Evolutionary conservation across 2,888 invertebrate species (phyloP).

Genomic region (Crioceris asparagi): DNA sequence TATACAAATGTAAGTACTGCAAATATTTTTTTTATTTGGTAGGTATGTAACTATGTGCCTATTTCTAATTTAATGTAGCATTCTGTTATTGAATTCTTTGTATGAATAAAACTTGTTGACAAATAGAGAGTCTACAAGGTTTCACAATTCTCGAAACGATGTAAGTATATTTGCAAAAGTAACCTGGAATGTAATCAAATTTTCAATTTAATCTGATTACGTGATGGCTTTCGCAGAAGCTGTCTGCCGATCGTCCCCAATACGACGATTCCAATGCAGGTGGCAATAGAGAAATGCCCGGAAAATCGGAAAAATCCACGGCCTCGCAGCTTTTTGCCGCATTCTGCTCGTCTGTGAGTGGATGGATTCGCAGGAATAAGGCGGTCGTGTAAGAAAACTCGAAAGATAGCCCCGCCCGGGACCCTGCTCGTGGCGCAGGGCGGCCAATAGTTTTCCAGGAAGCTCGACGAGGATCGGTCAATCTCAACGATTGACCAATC

Average conservation of each 20-base stretch:
- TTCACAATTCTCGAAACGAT: too few relatives aligned
- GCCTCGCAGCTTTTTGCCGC: constrained; percentile 24
- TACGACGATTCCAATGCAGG: constrained; percentile 20
- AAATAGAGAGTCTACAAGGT: too few relatives aligned
- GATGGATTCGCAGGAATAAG: constrained; percentile 34
- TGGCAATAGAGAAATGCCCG: constrained; percentile 12
- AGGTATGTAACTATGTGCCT: too few relatives aligned
- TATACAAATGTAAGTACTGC: too few relatives aligned
- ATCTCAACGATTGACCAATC: constrained; percentile 34
- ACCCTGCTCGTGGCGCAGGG: constrained; percentile 25
- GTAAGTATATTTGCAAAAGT: too few relatives aligned
- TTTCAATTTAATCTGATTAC: constrained; percentile 13
- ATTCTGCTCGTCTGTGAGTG: constrained; percentile 23
- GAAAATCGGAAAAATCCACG: constrained; percentile 28
- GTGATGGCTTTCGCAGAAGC: constrained; percentile 3
- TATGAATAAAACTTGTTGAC: too few relatives aligned
- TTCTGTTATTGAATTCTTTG: too few relatives aligned
- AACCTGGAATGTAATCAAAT: constrained; percentile 10
- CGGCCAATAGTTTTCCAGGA: constrained; percentile 32
- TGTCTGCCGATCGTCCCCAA: constrained; percentile 4
- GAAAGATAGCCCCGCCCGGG: constrained; percentile 32
- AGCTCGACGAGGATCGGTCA: constrained; percentile 35
- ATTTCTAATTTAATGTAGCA: too few relatives aligned
- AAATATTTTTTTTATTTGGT: too few relatives aligned
- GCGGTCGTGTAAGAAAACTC: constrained; percentile 36